phyloP scores from a whole-genome alignment of 2,888 invertebrate species.

The Carcina quercana region DNA sequence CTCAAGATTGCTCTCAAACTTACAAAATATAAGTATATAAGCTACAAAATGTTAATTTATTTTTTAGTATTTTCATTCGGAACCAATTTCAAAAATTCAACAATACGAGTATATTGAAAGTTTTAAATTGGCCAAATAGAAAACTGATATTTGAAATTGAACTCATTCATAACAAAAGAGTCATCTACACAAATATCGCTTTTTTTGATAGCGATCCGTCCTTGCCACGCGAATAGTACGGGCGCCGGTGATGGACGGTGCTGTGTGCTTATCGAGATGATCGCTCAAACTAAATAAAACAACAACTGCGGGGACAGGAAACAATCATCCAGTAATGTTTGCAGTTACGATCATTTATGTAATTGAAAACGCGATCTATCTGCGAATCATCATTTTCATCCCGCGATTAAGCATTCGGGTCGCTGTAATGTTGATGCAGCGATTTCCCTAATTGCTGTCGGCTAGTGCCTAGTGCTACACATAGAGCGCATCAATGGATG shows the following conservation, averaged over 20 bases:
- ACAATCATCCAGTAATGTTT: constrained; percentile 54
- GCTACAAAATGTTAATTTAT: too few species aligned
- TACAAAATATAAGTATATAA: too few species aligned
- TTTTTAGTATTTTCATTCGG: too few species aligned
- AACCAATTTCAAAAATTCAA: too few species aligned
- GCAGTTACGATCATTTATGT: constrained; percentile 52
- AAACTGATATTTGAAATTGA: too few species aligned
- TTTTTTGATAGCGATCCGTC: too few species aligned
- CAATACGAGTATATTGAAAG: too few species aligned
- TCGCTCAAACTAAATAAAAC: constrained; percentile 40
- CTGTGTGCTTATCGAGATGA: constrained; percentile 31
- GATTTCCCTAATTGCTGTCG: constrained; percentile 48
- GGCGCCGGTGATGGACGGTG: constrained; percentile 26
- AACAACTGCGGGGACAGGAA: constrained; percentile 50
- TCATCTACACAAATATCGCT: too few species aligned
- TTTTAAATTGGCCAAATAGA: too few species aligned
- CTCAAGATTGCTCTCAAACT: too few species aligned
- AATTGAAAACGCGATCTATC: constrained; percentile 54
- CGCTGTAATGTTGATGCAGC: constrained; percentile 44
- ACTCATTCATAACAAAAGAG: too few species aligned
- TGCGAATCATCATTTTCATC: constrained; percentile 55
- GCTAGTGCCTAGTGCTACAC: constrained; percentile 3
- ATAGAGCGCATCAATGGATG: constrained; percentile 54
- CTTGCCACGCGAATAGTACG: constrained; percentile 46
- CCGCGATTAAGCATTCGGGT: constrained; percentile 63